Evolutionary conservation across 2,797 vertebrate species (phyloP), one percentile per base, ranked within the genome.

Genomic region (Remorina albescens): DNA sequence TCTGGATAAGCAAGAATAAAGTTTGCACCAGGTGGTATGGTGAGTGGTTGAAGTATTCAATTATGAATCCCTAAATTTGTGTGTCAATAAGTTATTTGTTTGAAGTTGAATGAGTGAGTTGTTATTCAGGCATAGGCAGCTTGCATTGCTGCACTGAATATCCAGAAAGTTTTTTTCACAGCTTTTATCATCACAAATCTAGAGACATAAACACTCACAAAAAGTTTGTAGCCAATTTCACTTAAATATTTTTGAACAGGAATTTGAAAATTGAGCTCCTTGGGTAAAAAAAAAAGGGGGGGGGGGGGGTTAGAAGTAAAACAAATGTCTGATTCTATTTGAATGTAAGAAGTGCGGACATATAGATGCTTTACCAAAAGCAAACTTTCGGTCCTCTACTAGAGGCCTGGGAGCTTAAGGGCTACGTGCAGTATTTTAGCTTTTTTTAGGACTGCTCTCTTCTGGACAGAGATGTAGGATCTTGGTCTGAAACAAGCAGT

Each of bases 171-270:
- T 19, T 67, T 67, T 25, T 36, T 61, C 5, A 19, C 4, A 8
- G 25, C 42, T 30, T 30, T 30, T 30, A 30, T 50, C 46, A 36
- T 49, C 44, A 68, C 57, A 26, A 30, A 61, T 34, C 19, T 18
- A 58, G 6, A 26, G 26, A 42, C 41, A 46, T n/a, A 54, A 47
- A 42, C 19, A 19, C 28, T 26, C 36, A 69, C 28, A 64, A 28
- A 51, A 55, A 25, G 42, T 68, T 56, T 78, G 37, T 54, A 58
- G 30, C 71, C 32, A 1, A 65, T 39, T 25, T 60, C 60, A 55
- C 59, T 30, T 28, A 8, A 49, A 46, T 21, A 51, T 18, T 26
- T 54, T 41, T 39, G 42, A 4, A 32, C 16, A 26, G 44, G 51
- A 64, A 66, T 55, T 2, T 15, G 51, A 82, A 59, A 51, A 8